Evolutionary conservation across 35 echinoderm and acorn worm species (phyloP).

Genomic region (Heliocidaris tuberculata): DNA sequence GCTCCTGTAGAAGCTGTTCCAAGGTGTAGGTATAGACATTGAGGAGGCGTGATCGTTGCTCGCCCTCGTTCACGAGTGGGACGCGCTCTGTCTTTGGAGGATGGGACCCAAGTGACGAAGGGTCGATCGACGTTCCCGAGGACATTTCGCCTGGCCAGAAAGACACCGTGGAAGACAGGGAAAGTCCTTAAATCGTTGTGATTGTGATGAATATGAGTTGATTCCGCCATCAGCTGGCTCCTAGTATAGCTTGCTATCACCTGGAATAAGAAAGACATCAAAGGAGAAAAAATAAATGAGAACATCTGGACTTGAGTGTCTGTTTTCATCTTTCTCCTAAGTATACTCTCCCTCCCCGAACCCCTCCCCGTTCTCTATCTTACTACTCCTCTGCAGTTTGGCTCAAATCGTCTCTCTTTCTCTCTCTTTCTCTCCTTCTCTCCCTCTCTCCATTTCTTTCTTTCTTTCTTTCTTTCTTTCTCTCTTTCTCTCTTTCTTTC

Average conservation of each 20-base stretch:
- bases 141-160: not conserved
- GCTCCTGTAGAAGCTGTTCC: not conserved
- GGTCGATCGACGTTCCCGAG: not conserved
- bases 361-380: no score
- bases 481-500: not conserved
- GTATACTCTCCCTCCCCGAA: no score
- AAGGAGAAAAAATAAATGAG: no score
- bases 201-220: no score
- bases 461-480: not conserved
- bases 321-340: no score
- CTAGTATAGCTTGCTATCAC: no score
- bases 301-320: no score
- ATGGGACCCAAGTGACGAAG: not conserved
- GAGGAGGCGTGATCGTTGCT: conserved; percentile 33
- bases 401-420: not conserved
- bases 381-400: not conserved
- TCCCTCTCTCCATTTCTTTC: not conserved
- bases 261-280: no score
- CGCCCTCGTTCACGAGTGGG: not conserved
- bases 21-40: conserved; percentile 5
- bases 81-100: conserved; percentile 5
- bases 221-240: no score
- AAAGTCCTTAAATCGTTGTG: no score
- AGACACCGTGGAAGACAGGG: not conserved
- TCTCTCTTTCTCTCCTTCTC: not conserved